Percentiles rank a stretch among this genome's conserved stretches.
These are phyloP conservation scores for Falcaria lacertinaria DNA, from an alignment of 2,888 invertebrate genomes.

Conservation along the genomic window DNA sequence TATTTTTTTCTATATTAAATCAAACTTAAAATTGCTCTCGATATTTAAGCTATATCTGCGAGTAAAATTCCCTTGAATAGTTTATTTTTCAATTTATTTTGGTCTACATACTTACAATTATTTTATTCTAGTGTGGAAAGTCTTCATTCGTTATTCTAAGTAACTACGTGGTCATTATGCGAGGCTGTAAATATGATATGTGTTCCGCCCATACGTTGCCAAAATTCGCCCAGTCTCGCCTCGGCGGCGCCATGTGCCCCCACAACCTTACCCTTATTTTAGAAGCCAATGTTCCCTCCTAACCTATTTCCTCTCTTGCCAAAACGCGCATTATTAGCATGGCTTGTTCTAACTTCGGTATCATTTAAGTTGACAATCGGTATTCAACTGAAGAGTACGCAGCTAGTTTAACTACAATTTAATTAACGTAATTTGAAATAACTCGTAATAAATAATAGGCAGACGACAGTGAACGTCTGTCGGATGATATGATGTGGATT, in stretches of 20 bases:
- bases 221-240: constrained; percentile 27
- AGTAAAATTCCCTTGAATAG: not conserved
- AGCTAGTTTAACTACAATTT: too few species aligned
- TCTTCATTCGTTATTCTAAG: constrained; percentile 18
- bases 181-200: constrained; percentile 37
- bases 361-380: too few species aligned
- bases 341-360: not conserved
- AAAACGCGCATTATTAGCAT: constrained; percentile 25
- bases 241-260: constrained; percentile 28
- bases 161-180: constrained; percentile 34
- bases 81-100: not conserved
- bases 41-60: not conserved
- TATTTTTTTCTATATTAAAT: not conserved
- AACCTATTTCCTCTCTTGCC: constrained; percentile 43
- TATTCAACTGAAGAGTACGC: too few species aligned
- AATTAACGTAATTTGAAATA: too few species aligned
- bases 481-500: too few species aligned
- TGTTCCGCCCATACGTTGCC: constrained; percentile 36
- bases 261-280: constrained; percentile 36
- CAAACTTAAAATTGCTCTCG: not conserved
- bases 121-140: constrained; percentile 4
- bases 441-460: too few species aligned
- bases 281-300: constrained; percentile 28
- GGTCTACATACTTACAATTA: constrained; percentile 9
- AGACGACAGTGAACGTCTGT: too few species aligned